These are phyloP conservation scores for Bellardia bayeri DNA, from an alignment of 2,888 invertebrate genomes.

Conservation along the genomic window DNA sequence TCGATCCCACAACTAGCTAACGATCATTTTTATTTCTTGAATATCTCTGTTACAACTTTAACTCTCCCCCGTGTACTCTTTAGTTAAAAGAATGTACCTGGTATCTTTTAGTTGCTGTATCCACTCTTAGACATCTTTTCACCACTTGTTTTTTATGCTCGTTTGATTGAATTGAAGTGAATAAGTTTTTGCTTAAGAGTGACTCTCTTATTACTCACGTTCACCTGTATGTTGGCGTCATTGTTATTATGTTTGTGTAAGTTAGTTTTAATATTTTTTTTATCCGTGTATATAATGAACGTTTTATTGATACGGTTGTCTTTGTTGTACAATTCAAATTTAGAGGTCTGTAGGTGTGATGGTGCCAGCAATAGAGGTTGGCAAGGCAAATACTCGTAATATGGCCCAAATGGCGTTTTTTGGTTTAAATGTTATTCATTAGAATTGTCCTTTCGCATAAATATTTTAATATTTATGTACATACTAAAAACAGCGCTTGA, in stretches of 20 bases:
- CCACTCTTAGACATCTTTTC: constrained; percentile 12
- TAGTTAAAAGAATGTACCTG: not conserved
- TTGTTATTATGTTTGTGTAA: constrained; percentile 7
- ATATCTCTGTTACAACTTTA: constrained; percentile 13
- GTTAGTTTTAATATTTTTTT: constrained; percentile 12
- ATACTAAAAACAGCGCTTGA: no score
- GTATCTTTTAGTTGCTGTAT: not conserved
- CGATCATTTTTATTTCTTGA: constrained; percentile 50
- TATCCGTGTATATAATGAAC: constrained; percentile 25
- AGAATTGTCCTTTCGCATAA: not conserved
- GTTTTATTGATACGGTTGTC: constrained; percentile 31
- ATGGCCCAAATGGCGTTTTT: not conserved
- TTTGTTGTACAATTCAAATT: constrained; percentile 61
- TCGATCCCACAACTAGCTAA: not conserved
- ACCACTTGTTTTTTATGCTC: not conserved
- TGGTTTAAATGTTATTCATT: not conserved
- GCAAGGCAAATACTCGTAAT: constrained; percentile 2
- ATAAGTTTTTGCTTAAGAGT: not conserved
- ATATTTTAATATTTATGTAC: no score
- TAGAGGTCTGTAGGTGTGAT: constrained; percentile 1
- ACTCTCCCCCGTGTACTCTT: constrained; percentile 13
- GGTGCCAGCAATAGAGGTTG: constrained; percentile 1
- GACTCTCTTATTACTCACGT: not conserved
- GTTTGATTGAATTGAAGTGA: not conserved
- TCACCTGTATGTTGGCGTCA: constrained; percentile 53